These are phyloP conservation scores for Manduca sexta DNA, from an alignment of 1,140 invertebrate species.

Conservation along the genomic window DNA sequence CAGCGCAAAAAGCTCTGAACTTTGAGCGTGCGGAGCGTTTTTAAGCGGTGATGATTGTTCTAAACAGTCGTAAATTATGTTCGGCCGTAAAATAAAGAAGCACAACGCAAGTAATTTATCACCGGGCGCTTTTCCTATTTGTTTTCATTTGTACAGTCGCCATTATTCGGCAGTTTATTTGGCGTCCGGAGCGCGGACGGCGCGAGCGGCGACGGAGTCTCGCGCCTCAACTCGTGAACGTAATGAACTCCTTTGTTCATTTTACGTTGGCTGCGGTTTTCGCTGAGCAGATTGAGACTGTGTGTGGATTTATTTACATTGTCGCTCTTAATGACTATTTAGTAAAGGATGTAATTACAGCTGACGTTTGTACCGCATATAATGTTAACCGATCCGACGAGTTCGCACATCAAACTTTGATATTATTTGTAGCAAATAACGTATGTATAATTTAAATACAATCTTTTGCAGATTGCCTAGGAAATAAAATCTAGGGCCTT, in stretches of 20 bases:
- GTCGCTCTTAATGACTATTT: not conserved
- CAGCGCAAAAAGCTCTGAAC: not conserved
- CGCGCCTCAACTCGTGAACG: conserved; percentile 15
- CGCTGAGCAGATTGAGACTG: conserved; percentile 4
- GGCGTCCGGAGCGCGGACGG: conserved; percentile 17
- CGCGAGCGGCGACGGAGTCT: not conserved
- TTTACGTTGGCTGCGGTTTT: conserved; percentile 12
- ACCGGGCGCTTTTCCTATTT: conserved; percentile 31
- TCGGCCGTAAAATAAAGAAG: conserved; percentile 26
- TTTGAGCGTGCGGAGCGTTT: conserved; percentile 1
- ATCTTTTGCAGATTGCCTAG: too few species aligned
- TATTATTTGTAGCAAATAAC: not conserved
- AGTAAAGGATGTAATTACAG: not conserved
- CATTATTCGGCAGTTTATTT: conserved; percentile 36
- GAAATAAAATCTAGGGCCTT: too few species aligned
- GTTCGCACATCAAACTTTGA: not conserved
- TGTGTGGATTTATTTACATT: not conserved
- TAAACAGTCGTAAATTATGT: conserved; percentile 22
- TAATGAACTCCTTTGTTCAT: conserved; percentile 35
- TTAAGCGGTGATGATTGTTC: conserved; percentile 15
- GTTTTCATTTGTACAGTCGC: conserved; percentile 32
- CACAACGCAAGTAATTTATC: conserved; percentile 25
- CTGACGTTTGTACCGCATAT: too few species aligned
- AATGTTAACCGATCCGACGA: not conserved
- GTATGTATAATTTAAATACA: too few species aligned